Conservation (phyloP, 2,888 invertebrate species). For the Melikaiella ostensackeni region DNA sequence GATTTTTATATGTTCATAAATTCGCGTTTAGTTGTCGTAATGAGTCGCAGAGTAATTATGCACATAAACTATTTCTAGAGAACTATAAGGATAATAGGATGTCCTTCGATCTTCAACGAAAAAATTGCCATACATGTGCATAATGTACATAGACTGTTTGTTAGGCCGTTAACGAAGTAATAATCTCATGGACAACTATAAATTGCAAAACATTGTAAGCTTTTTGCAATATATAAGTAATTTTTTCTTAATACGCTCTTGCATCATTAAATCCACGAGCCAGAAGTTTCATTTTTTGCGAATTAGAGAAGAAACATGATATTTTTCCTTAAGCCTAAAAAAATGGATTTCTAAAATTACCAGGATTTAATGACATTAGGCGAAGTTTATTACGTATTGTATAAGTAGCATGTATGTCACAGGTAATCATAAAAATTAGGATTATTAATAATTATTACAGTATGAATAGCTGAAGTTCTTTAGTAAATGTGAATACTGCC, state of each 20-base stretch:
- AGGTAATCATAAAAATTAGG: no score
- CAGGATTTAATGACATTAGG: no score
- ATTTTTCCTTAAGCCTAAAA: neutral
- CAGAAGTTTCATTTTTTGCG: neutral
- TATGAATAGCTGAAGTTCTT: no score
- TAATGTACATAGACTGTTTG: slow-evolving; percentile 16
- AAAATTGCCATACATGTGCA: slow-evolving; percentile 25
- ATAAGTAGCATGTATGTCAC: no score
- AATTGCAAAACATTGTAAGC: slow-evolving; percentile 3
- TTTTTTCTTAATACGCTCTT: neutral
- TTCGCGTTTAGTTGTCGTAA: neutral
- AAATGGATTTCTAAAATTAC: neutral
- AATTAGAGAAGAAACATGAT: neutral
- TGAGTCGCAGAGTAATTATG: slow-evolving; percentile 15
- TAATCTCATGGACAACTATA: slow-evolving; percentile 31
- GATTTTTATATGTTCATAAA: slow-evolving; percentile 18
- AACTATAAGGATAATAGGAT: slow-evolving; percentile 22
- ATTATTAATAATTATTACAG: no score
- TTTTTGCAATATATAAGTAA: neutral
- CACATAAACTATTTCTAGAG: slow-evolving; percentile 35
- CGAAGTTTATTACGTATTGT: no score
- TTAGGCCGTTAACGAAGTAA: slow-evolving; percentile 4
- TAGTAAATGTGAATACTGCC: no score
- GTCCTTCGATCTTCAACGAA: slow-evolving; percentile 22
- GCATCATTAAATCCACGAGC: neutral